These are phyloP conservation scores for Sphaerophoria rueppellii DNA, from an alignment of 2,888 invertebrate species.

Conservation along the genomic window DNA sequence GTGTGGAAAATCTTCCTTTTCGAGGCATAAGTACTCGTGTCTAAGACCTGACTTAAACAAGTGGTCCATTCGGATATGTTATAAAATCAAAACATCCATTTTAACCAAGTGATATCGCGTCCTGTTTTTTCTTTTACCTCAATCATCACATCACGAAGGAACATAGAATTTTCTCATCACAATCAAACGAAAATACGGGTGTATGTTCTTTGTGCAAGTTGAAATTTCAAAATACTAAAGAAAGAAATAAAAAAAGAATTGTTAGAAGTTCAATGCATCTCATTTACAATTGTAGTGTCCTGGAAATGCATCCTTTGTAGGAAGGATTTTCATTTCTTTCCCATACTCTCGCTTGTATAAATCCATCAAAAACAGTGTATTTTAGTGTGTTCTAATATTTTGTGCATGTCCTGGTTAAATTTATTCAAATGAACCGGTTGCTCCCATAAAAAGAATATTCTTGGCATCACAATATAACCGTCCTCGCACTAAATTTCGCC, in stretches of 20 bases:
- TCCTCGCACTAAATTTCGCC: conserved; percentile 49
- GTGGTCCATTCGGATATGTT: conserved; percentile 57
- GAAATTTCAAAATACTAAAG: not conserved
- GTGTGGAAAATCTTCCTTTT: conserved; percentile 19
- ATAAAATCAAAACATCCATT: conserved; percentile 59
- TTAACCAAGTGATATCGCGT: conserved; percentile 7
- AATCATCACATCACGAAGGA: not conserved
- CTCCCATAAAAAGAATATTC: conserved; percentile 53
- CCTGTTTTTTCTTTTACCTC: conserved; percentile 18
- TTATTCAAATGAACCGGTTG: conserved; percentile 50
- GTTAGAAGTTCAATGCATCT: conserved; percentile 36
- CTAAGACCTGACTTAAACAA: conserved; percentile 57
- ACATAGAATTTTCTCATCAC: conserved; percentile 1
- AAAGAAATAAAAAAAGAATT: not conserved
- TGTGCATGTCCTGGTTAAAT: conserved; percentile 30
- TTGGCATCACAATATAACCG: conserved; percentile 33
- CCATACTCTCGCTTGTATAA: not conserved
- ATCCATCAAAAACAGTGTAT: conserved; percentile 12
- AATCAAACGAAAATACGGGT: conserved; percentile 11
- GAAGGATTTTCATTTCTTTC: not conserved
- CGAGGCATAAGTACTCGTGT: conserved; percentile 4
- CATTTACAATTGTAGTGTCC: conserved; percentile 14
- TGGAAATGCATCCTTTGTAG: conserved; percentile 25
- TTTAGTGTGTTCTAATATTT: conserved; percentile 15
- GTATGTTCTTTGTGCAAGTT: conserved; percentile 17